These are phyloP conservation scores for Zeus faber DNA, from an alignment of 2,113 vertebrate genomes.

Conservation along the genomic window DNA sequence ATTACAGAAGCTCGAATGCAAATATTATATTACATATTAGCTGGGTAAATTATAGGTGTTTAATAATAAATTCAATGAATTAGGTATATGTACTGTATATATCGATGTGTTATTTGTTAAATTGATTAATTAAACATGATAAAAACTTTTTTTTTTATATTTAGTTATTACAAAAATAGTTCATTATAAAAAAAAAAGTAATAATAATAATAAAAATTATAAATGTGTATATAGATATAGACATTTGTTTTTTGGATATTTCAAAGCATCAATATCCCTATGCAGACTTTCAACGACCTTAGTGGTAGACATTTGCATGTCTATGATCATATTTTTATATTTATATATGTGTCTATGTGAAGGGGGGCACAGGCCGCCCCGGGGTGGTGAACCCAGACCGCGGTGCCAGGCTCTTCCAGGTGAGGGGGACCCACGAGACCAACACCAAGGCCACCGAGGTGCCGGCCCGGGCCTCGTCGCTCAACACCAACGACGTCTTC, in stretches of 20 bases:
- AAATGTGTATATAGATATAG: background rate
- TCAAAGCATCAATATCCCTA: too few relatives aligned
- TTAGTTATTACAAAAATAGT: too few relatives aligned
- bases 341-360: background rate
- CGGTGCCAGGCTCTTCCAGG: constrained; percentile 80
- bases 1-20: background rate
- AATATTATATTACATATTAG: too few relatives aligned
- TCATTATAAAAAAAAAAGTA: too few relatives aligned
- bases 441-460: constrained; percentile 88
- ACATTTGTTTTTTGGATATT: background rate
- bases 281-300: too few relatives aligned
- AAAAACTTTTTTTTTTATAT: too few relatives aligned
- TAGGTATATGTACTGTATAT: too few relatives aligned
- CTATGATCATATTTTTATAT: background rate
- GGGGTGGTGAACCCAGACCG: constrained; percentile 58
- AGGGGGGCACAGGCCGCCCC: constrained; percentile 81
- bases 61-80: too few relatives aligned
- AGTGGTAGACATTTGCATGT: background rate
- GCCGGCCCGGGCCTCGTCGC: constrained; percentile 77
- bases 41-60: too few relatives aligned
- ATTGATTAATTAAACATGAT: too few relatives aligned
- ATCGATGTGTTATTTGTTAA: too few relatives aligned
- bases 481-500: constrained; percentile 87
- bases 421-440: constrained; percentile 77
- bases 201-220: too few relatives aligned